Percentiles rank a stretch among this genome's conserved stretches.
Conservation (phyloP, 1,140 invertebrate genomes). For the Globodera rostochiensis region DNA sequence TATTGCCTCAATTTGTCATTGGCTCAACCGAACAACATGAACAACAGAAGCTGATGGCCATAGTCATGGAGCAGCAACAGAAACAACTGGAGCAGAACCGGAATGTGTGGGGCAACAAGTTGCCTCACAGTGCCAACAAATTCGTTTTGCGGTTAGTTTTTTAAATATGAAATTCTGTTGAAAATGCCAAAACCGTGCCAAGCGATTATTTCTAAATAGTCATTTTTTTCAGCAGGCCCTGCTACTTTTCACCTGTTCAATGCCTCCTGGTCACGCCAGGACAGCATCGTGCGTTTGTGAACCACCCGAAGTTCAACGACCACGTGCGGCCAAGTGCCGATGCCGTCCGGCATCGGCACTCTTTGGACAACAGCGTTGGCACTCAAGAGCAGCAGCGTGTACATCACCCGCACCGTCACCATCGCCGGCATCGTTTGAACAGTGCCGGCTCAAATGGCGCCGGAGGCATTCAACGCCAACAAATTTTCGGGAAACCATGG, state of each 20-base stretch:
- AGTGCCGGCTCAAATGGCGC: neutral
- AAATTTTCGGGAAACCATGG: neutral
- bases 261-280: constrained; percentile 28
- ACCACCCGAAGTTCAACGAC: constrained; percentile 20
- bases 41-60: too few relatives aligned
- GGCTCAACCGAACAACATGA: too few relatives aligned
- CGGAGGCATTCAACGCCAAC: neutral
- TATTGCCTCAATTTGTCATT: too few relatives aligned
- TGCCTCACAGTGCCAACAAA: too few relatives aligned
- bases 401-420: too few relatives aligned
- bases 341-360: neutral
- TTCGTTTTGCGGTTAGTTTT: too few relatives aligned
- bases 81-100: too few relatives aligned
- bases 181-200: neutral
- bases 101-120: too few relatives aligned
- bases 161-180: neutral
- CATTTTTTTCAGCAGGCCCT: constrained; percentile 13
- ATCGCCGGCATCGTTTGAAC: too few relatives aligned
- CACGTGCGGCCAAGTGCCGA: neutral
- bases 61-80: too few relatives aligned
- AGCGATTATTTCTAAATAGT: neutral
- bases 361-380: too few relatives aligned
- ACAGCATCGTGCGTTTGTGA: constrained; percentile 10
- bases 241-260: constrained; percentile 32
- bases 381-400: too few relatives aligned